Percentiles rank a stretch among this genome's conserved stretches.
Conservation (phyloP, 2,888 invertebrate genomes). For the Drosophila rellima region DNA sequence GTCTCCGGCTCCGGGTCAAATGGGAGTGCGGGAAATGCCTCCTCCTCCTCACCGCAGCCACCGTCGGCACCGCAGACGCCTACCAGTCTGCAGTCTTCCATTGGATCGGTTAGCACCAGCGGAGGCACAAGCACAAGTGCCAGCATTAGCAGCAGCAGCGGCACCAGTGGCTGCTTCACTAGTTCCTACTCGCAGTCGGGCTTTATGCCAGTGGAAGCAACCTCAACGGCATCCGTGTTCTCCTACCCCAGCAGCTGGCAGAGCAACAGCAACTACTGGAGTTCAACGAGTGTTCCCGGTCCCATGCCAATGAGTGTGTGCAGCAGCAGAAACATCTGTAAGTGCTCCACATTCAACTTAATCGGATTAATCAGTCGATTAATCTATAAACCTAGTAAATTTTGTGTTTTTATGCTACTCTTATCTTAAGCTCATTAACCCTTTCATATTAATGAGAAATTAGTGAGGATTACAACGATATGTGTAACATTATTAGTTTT, state of each 20-base stretch:
- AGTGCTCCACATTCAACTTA: too few relatives aligned
- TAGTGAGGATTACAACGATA: too few relatives aligned
- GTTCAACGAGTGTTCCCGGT: slow-evolving; percentile 75
- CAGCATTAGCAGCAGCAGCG: slow-evolving; percentile 46
- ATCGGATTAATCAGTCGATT: too few relatives aligned
- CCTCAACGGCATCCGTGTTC: slow-evolving; percentile 83
- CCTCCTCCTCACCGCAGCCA: slow-evolving; percentile 79
- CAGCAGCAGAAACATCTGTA: slow-evolving; percentile 71
- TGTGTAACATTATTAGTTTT: too few relatives aligned
- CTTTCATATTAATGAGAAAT: too few relatives aligned
- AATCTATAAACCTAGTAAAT: too few relatives aligned
- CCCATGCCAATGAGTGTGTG: slow-evolving; percentile 79
- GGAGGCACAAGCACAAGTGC: slow-evolving; percentile 43
- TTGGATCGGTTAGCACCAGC: slow-evolving; percentile 53
- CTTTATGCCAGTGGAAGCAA: slow-evolving; percentile 84
- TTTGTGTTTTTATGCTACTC: too few relatives aligned
- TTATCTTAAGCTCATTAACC: too few relatives aligned
- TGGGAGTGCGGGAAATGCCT: slow-evolving; percentile 75
- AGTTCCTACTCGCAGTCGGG: slow-evolving; percentile 83
- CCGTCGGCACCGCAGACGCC: slow-evolving; percentile 83
- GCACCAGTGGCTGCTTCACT: slow-evolving; percentile 48
- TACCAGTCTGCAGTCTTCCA: slow-evolving; percentile 75
- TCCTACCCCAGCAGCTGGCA: slow-evolving; percentile 85
- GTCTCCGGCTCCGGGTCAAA: slow-evolving; percentile 76
- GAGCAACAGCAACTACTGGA: slow-evolving; percentile 84